Evolutionary conservation across 1,140 invertebrate genomes (phyloP).

Genomic region (Trachymyrmex septentrionalis): DNA sequence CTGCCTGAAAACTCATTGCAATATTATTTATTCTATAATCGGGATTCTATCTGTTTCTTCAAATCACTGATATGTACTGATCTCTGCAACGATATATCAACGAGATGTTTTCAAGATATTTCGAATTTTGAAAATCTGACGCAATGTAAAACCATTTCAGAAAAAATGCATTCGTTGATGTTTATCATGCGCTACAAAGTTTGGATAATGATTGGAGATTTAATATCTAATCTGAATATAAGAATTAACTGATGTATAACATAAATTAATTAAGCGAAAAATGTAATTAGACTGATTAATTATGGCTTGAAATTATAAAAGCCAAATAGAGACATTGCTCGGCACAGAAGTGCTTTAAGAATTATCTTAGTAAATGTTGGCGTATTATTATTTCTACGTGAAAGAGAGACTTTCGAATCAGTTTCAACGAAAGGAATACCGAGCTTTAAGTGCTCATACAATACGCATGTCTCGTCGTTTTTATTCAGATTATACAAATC

Average conservation of each 20-base stretch:
- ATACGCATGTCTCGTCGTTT: conserved; percentile 37
- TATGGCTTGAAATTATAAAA: conserved; percentile 46
- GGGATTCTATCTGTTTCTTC: conserved; percentile 1
- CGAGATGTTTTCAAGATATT: conserved; percentile 35
- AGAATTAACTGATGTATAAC: conserved; percentile 20
- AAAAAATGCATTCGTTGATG: conserved; percentile 20
- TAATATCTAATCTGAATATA: conserved; percentile 50
- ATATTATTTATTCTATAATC: background rate
- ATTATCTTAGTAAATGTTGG: conserved; percentile 47
- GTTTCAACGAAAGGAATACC: conserved; percentile 34
- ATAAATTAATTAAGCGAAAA: conserved; percentile 47
- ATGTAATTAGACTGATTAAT: conserved; percentile 59
- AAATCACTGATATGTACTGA: conserved; percentile 39
- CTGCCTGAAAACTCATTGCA: conserved; percentile 24
- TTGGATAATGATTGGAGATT: conserved; percentile 5
- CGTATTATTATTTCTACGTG: conserved; percentile 34
- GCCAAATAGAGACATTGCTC: conserved; percentile 42
- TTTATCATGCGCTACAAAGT: conserved; percentile 36
- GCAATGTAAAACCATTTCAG: conserved; percentile 21
- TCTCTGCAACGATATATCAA: conserved; percentile 69
- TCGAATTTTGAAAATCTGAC: conserved; percentile 2
- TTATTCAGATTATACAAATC: conserved; percentile 31
- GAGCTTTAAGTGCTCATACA: background rate
- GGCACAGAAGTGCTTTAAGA: conserved; percentile 36
- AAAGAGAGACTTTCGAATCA: conserved; percentile 41